Base-by-base conservation (phyloP, 37 sponge, comb jelly and placozoan genomes). In the Lycopodina hypogea region DNA sequence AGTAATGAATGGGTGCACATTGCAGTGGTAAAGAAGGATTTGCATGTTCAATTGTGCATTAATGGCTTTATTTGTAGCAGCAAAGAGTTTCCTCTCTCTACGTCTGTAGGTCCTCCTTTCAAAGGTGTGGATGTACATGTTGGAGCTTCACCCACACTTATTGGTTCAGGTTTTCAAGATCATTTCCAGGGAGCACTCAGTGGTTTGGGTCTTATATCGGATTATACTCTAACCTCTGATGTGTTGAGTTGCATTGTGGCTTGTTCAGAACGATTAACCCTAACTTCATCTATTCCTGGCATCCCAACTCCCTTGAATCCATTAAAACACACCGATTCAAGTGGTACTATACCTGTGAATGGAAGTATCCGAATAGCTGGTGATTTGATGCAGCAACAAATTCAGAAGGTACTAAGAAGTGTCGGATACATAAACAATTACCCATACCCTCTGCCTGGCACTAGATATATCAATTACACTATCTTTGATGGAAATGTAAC, bases 361-460 rank as follows among this genome's bases (percentile, higher is more conserved):
- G 84, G 84, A 19, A 71, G 63, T 42, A 67, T 88, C 0, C 63
- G 59, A 3, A 35, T 88, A 18, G 11, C 24, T 1, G 63, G 45
- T 1, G 56, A 73, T 8, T 59, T 82, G 50, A 72, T 19, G 28
- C 74, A 73, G 26, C 33, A 53, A 17, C 33, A 36, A 38, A 40
- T 88, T 29, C 72, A 78, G 73, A 28, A 73, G 21, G n/a, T 88
- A 4, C 58, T 88, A 3, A 71, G 58, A 38, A 22, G 71, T 59
- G 52, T 83, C 17, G 74, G 65, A 21, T 88, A 88, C 56, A 56
- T 67, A 42, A 88, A 88, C 61, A 30, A 34, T 19, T 79, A 78
- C 35, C 78, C 78, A 6, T 82, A 88, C 48, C 83, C 83, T n/a
- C n/a, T 67, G 11, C 73, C 79, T 74, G 89, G 89, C 34, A 53